Evolutionary conservation across 2,888 invertebrate genomes (phyloP).

Genomic region (Machimus atricapillus): DNA sequence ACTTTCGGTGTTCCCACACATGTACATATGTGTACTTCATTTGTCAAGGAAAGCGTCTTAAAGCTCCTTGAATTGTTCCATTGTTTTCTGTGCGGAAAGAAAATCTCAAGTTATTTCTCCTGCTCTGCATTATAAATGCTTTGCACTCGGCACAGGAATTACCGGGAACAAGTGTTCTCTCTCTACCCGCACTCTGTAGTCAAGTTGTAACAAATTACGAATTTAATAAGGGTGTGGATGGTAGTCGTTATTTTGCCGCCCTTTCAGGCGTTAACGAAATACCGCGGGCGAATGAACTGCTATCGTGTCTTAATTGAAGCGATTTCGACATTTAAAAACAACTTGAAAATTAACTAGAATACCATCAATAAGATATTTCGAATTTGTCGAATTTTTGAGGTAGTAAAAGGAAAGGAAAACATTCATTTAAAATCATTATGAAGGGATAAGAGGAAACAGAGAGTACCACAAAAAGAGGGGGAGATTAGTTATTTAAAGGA

Average conservation of each 20-base stretch:
- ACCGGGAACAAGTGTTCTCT: neutral
- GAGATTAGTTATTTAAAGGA: no score
- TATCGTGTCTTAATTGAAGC: neutral
- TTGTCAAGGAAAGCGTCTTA: constrained; percentile 25
- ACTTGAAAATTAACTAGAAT: neutral
- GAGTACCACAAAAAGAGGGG: no score
- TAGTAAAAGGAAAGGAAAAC: neutral
- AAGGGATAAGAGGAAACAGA: neutral
- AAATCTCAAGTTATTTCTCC: constrained; percentile 25
- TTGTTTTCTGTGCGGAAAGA: constrained; percentile 19
- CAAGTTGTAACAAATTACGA: constrained; percentile 6
- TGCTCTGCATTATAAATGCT: constrained; percentile 23
- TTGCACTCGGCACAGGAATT: constrained; percentile 14
- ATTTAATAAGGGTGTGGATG: neutral
- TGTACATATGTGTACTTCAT: constrained; percentile 31
- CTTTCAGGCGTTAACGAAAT: neutral
- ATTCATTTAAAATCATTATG: neutral
- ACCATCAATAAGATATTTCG: neutral
- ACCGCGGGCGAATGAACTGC: neutral
- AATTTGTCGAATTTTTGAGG: neutral
- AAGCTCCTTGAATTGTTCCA: constrained; percentile 16
- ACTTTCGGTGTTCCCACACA: constrained; percentile 12
- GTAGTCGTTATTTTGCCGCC: neutral
- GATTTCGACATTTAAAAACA: neutral
- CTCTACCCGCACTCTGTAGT: constrained; percentile 5